Evolutionary conservation across 2,888 invertebrate species (phyloP), one percentile per base, ranked within the genome.

Genomic region (Nephrotoma flavescens): DNA sequence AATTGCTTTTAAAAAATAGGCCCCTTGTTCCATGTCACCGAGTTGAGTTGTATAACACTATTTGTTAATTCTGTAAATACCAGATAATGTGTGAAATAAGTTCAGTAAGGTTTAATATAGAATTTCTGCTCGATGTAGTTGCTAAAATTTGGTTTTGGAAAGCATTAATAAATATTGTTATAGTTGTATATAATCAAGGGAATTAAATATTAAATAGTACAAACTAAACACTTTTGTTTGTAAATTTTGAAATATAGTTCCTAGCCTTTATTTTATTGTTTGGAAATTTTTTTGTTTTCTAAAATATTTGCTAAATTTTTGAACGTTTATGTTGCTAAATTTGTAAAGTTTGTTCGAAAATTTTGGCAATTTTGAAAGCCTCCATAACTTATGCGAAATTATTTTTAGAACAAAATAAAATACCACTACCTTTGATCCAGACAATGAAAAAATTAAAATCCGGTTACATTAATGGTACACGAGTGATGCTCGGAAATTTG

Each of bases 391-490:
- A 31, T 31, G 2, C 5, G 19, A 9, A 71, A 71, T 31, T 31
- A 31, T 31, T 31, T 57, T 57, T 91, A 97, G 98, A 98, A 92
- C 95, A 97, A 92, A 97, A 96, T 87, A 96, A 95, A 92, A 96
- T 98, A 88, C 98, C 98, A 0, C 93, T 97, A 90, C 97, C 98
- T 0, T 97, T 99, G 95, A 96, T 99, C 89, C 98, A 98, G 2
- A 99, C 99, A 0, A 97, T 99, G 94, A 98, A 98, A 90, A 99
- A 99, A 92, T 92, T 99, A 4, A 98, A 98, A 91, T 98, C 98
- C 87, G 99, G 99, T 9, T 99, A 99, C 90, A 98, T 99, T 86
- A 98, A 98, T 90, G 99, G 99, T n/a, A 99, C 99, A 0, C 94
- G 99, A 89, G 99, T 99, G 0, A 97, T 98, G 87, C 92, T 99